Percentiles rank a stretch among this genome's conserved stretches.
These are phyloP conservation scores for Chrysoperla carnea DNA, from an alignment of 1,140 invertebrate species.

Conservation along the genomic window DNA sequence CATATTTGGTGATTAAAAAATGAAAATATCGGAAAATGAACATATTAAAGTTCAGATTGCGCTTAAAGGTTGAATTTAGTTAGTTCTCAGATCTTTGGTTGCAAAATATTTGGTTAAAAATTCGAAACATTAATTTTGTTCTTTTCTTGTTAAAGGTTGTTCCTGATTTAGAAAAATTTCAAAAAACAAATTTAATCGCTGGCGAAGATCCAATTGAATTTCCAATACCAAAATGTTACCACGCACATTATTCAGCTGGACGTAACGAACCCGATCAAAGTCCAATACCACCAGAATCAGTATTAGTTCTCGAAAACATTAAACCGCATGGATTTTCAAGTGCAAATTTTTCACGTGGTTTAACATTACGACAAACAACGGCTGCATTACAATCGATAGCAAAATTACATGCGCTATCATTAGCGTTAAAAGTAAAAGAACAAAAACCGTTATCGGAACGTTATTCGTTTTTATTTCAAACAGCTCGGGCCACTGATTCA, in stretches of 20 bases:
- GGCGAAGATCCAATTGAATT: constrained; percentile 20
- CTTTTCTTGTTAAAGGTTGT: constrained; percentile 30
- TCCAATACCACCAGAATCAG: constrained; percentile 35
- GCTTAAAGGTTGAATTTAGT: too few relatives aligned
- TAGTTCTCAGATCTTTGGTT: too few relatives aligned
- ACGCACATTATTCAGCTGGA: constrained; percentile 19
- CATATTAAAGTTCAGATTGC: too few relatives aligned
- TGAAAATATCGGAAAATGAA: too few relatives aligned
- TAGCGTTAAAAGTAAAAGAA: constrained; percentile 44
- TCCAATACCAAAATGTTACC: constrained; percentile 42
- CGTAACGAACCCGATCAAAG: constrained; percentile 22
- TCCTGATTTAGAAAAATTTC: constrained; percentile 37
- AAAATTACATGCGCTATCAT: constrained; percentile 46
- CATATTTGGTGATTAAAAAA: too few relatives aligned
- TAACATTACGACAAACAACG: constrained; percentile 41
- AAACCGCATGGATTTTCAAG: constrained; percentile 29
- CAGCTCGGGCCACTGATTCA: constrained; percentile 51
- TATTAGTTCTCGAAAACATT: constrained; percentile 43
- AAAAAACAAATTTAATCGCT: constrained; percentile 21
- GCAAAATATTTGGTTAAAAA: too few relatives aligned
- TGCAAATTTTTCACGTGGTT: constrained; percentile 44
- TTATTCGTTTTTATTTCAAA: constrained; percentile 57
- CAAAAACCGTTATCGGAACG: constrained; percentile 37
- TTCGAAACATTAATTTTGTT: background rate
- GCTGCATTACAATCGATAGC: constrained; percentile 52